These are phyloP conservation scores for Cathartes aura DNA, from an alignment of 2,113 vertebrate genomes.

Conservation along the genomic window DNA sequence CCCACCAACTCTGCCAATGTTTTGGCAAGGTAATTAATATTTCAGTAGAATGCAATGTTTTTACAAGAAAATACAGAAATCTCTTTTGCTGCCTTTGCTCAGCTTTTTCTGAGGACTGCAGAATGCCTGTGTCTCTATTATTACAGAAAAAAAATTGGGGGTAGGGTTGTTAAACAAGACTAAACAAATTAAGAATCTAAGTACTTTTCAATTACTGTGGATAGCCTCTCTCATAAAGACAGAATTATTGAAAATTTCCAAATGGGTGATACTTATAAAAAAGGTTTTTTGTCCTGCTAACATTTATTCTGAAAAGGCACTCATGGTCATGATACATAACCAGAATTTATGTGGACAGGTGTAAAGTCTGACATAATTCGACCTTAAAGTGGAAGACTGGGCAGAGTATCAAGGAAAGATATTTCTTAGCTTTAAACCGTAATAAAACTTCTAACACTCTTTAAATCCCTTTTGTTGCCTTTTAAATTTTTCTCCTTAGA, in stretches of 20 bases:
- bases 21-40: not conserved
- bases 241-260: not conserved
- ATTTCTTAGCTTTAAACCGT: not conserved
- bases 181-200: not conserved
- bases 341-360: not conserved
- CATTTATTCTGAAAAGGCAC: not conserved
- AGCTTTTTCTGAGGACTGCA: not conserved
- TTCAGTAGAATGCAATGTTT: not conserved
- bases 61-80: not conserved
- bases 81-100: not conserved
- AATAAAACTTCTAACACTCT: not conserved
- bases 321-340: not conserved
- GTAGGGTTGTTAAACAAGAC: not conserved
- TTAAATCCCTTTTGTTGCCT: not conserved
- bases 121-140: not conserved
- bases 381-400: not conserved
- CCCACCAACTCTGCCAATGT: not conserved
- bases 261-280: not conserved
- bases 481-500: not conserved
- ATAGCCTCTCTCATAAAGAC: not conserved
- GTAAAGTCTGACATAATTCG: not conserved
- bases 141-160: not conserved
- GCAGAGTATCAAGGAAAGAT: not conserved
- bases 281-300: rapidly evolving
- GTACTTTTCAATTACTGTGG: not conserved